These are phyloP conservation scores for Clistopyga incitator DNA, from an alignment of 2,888 invertebrate species.

Conservation along the genomic window DNA sequence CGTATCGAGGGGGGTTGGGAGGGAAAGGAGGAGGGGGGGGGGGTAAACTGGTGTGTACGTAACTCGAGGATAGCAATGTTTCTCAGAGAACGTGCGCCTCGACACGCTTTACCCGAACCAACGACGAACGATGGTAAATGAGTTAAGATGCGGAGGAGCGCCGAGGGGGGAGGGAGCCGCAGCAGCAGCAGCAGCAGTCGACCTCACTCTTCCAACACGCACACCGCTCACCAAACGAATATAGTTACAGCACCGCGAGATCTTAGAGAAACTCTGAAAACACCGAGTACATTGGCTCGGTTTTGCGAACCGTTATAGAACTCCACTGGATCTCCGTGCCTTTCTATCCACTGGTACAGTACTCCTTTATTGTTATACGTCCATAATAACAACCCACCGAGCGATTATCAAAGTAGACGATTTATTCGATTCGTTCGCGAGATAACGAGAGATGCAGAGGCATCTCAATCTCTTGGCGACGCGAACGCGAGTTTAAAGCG, in stretches of 20 bases:
- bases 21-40: too few relatives aligned
- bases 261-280: slow-evolving; percentile 45
- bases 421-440: not conserved
- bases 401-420: too few relatives aligned
- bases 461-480: slow-evolving; percentile 36
- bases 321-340: not conserved
- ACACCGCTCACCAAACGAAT: slow-evolving; percentile 19
- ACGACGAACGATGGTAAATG: slow-evolving; percentile 53
- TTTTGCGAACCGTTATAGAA: slow-evolving; percentile 35
- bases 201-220: slow-evolving; percentile 17
- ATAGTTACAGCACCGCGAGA: slow-evolving; percentile 40
- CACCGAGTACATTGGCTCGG: slow-evolving; percentile 46
- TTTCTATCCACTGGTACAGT: too few relatives aligned
- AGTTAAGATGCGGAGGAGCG: slow-evolving; percentile 31
- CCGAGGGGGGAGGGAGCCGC: slow-evolving; percentile 1
- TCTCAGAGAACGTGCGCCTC: slow-evolving; percentile 48
- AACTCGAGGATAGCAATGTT: slow-evolving; percentile 47
- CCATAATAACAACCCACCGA: too few relatives aligned
- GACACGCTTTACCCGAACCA: slow-evolving; percentile 59
- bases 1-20: too few relatives aligned
- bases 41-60: slow-evolving; percentile 35
- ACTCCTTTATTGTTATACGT: too few relatives aligned
- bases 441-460: slow-evolving; percentile 5
- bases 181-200: too few relatives aligned
- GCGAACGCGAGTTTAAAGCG: slow-evolving; percentile 55